phyloP scores from a whole-genome alignment of 2,888 invertebrate genomes.

The Priocnemis perturbator region DNA sequence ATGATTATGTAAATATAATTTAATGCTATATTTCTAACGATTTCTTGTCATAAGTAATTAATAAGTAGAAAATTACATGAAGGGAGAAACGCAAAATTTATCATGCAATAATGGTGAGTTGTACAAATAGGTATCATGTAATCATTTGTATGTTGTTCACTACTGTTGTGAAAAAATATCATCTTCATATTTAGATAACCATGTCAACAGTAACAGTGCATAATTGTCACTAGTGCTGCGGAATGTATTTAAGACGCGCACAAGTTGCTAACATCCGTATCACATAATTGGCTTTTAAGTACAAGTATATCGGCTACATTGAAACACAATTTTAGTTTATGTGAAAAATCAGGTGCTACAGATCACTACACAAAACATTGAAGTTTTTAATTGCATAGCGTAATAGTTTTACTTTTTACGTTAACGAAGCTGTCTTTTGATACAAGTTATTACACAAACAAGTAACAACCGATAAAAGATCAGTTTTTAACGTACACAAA shows the following conservation, averaged over 20 bases:
- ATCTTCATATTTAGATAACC: slow-evolving; percentile 16
- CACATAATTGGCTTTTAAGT: slow-evolving; percentile 9
- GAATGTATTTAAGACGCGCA: slow-evolving; percentile 4
- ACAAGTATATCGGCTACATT: not conserved
- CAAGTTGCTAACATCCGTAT: slow-evolving; percentile 12
- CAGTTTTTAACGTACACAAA: not conserved
- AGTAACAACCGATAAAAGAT: no score
- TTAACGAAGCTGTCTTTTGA: no score
- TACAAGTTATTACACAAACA: no score
- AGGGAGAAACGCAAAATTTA: slow-evolving; percentile 22
- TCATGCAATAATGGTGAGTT: slow-evolving; percentile 12
- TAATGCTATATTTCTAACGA: slow-evolving; percentile 13
- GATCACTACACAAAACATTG: not conserved
- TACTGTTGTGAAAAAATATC: not conserved
- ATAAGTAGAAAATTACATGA: slow-evolving; percentile 6
- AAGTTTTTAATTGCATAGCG: no score
- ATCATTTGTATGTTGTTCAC: slow-evolving; percentile 17
- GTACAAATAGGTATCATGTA: slow-evolving; percentile 14
- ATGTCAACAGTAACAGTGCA: slow-evolving; percentile 18
- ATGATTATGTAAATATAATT: slow-evolving; percentile 24
- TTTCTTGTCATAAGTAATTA: slow-evolving; percentile 2
- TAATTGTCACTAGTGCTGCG: slow-evolving; percentile 12
- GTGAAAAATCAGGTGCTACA: not conserved
- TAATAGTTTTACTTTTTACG: no score
- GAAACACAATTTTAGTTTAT: slow-evolving; percentile 15